Conservation (phyloP, 2,113 vertebrate species). For the Eidolon helvum region DNA sequence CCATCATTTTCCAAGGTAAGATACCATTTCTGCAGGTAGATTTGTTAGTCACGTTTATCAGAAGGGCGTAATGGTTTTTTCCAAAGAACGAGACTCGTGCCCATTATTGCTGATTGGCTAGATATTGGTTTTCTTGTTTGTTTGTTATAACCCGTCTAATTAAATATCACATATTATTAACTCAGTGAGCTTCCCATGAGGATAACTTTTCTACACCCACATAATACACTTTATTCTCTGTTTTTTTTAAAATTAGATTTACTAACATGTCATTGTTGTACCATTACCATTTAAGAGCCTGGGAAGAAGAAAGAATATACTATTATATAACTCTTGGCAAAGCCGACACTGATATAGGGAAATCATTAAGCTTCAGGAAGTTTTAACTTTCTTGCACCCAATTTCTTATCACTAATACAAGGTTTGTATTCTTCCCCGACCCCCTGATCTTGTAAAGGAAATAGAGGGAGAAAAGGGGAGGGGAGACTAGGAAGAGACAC, state of each 20-base stretch:
- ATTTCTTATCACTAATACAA: constrained; percentile 51
- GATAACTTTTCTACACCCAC: constrained; percentile 42
- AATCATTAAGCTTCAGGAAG: constrained; percentile 64
- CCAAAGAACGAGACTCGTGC: neutral
- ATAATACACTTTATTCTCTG: constrained; percentile 52
- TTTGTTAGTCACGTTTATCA: neutral
- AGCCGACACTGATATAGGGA: constrained; percentile 41
- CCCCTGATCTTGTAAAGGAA: constrained; percentile 56
- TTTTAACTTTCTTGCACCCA: constrained; percentile 60
- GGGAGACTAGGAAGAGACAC: constrained; percentile 1
- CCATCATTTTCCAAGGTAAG: neutral
- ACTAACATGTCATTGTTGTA: constrained; percentile 62
- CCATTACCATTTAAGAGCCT: constrained; percentile 59
- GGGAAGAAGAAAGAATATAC: constrained; percentile 48
- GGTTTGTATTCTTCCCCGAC: constrained; percentile 33
- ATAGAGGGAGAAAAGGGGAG: neutral
- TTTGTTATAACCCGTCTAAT: neutral
- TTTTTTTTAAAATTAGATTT: constrained; percentile 70
- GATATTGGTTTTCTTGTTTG: neutral
- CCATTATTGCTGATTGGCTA: constrained; percentile 28
- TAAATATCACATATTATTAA: constrained; percentile 41
- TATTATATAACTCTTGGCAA: constrained; percentile 66
- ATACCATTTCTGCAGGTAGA: constrained; percentile 4
- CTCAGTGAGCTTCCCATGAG: neutral
- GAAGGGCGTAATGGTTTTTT: neutral